A percentile compares a stretch with the other conserved stretches of the same genome.
Evolutionary conservation across 1,140 invertebrate species (phyloP).

Genomic region (Philotrypesis tridentata): DNA sequence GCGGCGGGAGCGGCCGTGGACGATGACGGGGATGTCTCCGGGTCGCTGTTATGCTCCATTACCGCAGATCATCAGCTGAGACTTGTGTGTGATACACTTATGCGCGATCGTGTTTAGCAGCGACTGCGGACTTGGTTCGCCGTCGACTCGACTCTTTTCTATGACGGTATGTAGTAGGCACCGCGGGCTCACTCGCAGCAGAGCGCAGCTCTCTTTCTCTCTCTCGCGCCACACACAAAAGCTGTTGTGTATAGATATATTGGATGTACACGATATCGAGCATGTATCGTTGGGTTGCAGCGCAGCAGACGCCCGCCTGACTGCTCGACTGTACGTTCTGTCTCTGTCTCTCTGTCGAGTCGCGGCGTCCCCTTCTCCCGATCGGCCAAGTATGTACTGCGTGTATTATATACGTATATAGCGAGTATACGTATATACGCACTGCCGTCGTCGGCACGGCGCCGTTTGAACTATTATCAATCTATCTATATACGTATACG

Average conservation of each 20-base stretch:
- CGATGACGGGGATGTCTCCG: not conserved
- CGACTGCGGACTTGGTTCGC: not conserved
- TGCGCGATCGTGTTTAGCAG: too few species aligned
- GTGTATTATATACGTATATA: not conserved
- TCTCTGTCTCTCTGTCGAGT: not conserved
- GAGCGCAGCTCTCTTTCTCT: too few species aligned
- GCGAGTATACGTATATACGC: too few species aligned
- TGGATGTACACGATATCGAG: not conserved
- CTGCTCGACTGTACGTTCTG: not conserved
- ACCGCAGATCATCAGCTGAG: slow-evolving; percentile 31
- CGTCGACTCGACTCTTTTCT: not conserved
- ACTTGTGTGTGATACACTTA: too few species aligned
- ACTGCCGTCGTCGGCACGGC: too few species aligned
- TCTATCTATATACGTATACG: too few species aligned
- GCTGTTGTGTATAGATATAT: not conserved
- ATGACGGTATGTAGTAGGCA: too few species aligned
- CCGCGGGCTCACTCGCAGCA: too few species aligned
- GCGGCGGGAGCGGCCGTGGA: not conserved
- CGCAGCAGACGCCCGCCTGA: not conserved
- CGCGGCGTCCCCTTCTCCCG: not conserved
- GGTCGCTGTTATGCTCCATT: not conserved
- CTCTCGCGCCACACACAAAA: not conserved
- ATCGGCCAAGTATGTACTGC: too few species aligned
- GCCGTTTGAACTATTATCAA: too few species aligned
- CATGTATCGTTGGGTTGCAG: not conserved